Evolutionary conservation across 2,888 invertebrate species (phyloP).

Genomic region (Ophraella communa): DNA sequence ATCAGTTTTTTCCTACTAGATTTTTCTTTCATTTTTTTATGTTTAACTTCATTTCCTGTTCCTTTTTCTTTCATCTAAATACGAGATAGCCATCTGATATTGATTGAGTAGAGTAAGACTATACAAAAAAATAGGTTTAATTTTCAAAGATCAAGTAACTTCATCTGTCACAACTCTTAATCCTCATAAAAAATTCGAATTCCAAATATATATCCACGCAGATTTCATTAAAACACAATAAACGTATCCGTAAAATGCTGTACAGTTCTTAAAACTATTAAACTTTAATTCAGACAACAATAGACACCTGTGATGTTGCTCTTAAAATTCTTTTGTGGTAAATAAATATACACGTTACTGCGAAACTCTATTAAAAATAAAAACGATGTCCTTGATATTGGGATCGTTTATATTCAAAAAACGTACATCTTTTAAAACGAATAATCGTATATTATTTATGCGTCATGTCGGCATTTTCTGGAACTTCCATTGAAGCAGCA

Average conservation of each 20-base stretch:
- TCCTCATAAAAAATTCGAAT: no score
- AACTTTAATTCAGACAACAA: constrained; percentile 22
- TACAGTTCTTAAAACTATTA: constrained; percentile 4
- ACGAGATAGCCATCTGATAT: no score
- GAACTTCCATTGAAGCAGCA: constrained; percentile 8
- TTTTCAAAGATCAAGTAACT: no score
- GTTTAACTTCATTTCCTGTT: no score
- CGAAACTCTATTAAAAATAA: constrained; percentile 24
- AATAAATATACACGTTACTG: constrained; percentile 20
- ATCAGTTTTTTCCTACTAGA: no score
- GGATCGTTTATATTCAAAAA: constrained; percentile 29
- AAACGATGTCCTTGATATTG: constrained; percentile 27
- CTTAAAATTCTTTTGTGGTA: constrained; percentile 12
- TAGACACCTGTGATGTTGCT: constrained; percentile 1
- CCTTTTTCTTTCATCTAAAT: no score
- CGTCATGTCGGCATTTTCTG: constrained; percentile 27
- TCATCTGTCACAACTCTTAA: no score
- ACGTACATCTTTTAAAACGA: constrained; percentile 31
- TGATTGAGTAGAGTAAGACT: no score
- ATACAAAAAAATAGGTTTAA: no score
- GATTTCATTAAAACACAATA: background rate
- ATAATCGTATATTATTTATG: constrained; percentile 33
- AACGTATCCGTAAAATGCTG: background rate
- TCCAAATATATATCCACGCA: background rate
- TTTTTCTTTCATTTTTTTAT: no score